Conservation (phyloP, 2,113 vertebrate genomes). For the Paraplagusia blochii region DNA sequence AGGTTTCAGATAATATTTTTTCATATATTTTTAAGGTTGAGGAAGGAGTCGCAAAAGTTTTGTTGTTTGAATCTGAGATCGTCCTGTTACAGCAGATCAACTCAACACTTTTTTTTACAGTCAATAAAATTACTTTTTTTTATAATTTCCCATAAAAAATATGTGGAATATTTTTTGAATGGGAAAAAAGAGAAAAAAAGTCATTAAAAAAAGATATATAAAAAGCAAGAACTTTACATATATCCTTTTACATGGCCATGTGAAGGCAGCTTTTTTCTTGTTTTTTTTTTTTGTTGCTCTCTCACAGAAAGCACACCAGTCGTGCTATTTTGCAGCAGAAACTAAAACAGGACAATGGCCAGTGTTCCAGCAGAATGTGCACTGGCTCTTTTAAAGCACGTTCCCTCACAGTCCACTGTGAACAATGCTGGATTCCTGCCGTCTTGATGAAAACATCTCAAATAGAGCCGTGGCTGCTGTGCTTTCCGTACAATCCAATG, state of each 20-base stretch:
- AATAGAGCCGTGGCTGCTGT: slow-evolving; percentile 70
- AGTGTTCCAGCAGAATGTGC: slow-evolving; percentile 66
- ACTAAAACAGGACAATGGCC: slow-evolving; percentile 77
- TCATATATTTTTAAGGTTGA: not conserved
- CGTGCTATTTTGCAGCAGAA: slow-evolving; percentile 74
- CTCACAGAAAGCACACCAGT: slow-evolving; percentile 74
- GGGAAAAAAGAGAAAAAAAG: not conserved
- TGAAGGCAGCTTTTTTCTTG: slow-evolving; percentile 45
- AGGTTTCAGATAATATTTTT: slow-evolving; percentile 6
- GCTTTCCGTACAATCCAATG: slow-evolving; percentile 59
- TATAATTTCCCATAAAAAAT: slow-evolving; percentile 67
- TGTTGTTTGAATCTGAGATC: slow-evolving; percentile 40
- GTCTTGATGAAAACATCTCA: slow-evolving; percentile 75
- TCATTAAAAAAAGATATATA: too few species aligned
- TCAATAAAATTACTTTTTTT: slow-evolving; percentile 57
- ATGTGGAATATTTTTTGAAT: slow-evolving; percentile 28
- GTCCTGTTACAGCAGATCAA: slow-evolving; percentile 53
- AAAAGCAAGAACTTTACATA: slow-evolving; percentile 18
- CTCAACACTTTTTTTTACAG: slow-evolving; percentile 33
- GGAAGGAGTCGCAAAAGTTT: slow-evolving; percentile 59
- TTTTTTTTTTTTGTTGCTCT: slow-evolving; percentile 52
- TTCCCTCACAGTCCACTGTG: slow-evolving; percentile 56
- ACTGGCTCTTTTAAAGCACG: slow-evolving; percentile 70
- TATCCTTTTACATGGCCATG: slow-evolving; percentile 23
- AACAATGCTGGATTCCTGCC: slow-evolving; percentile 79